Evolutionary conservation across 2,888 invertebrate genomes (phyloP).

Genomic region (Vannuccia rotundouncinata): DNA sequence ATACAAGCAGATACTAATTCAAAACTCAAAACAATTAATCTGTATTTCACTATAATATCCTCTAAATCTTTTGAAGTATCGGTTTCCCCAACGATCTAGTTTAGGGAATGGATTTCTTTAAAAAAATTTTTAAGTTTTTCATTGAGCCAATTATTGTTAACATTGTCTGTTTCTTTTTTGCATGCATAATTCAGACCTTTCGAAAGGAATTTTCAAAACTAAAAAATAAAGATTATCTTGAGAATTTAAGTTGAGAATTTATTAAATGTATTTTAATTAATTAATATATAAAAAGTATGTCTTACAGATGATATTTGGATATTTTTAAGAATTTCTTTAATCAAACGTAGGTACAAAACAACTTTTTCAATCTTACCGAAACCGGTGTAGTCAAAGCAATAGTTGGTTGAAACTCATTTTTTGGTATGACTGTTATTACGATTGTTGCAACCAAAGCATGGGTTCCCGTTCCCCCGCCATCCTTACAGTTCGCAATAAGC

Average conservation of each 20-base stretch:
- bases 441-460: not conserved
- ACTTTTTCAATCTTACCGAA: not conserved
- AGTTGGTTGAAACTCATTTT: not conserved
- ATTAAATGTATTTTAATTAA: not conserved
- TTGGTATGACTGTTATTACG: not conserved
- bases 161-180: too few relatives aligned
- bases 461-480: too few relatives aligned
- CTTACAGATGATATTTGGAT: not conserved
- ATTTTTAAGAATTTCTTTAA: too few relatives aligned
- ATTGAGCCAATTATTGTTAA: not conserved
- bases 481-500: not conserved
- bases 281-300: not conserved
- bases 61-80: too few relatives aligned
- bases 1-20: too few relatives aligned
- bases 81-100: too few relatives aligned
- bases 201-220: not conserved
- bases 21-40: too few relatives aligned
- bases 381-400: not conserved
- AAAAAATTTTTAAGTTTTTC: too few relatives aligned
- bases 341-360: too few relatives aligned
- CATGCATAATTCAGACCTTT: too few relatives aligned
- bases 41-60: not conserved
- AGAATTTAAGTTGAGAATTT: not conserved
- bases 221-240: not conserved
- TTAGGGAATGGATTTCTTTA: too few relatives aligned